Evolutionary conservation across 2,888 invertebrate genomes (phyloP).

Genomic region (Cataglyphis albicans): DNA sequence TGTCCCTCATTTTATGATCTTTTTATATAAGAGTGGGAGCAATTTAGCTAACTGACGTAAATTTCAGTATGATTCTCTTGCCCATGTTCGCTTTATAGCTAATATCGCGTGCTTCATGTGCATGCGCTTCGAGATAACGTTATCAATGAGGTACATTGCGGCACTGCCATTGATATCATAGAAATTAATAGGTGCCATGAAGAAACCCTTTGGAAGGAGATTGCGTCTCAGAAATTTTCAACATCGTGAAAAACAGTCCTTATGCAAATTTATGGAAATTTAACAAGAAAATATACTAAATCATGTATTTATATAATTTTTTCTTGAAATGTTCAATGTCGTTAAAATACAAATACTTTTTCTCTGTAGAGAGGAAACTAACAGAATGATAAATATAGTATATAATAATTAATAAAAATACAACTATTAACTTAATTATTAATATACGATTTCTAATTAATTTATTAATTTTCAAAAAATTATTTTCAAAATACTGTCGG

Average conservation of each 20-base stretch:
- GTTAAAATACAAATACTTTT: neutral
- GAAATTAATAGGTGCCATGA: slow-evolving; percentile 47
- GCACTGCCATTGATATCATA: slow-evolving; percentile 44
- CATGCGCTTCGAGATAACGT: slow-evolving; percentile 39
- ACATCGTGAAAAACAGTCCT: slow-evolving; percentile 8
- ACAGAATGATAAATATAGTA: neutral
- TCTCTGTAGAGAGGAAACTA: neutral
- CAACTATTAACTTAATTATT: neutral
- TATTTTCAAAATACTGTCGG: neutral
- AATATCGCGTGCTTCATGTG: slow-evolving; percentile 50
- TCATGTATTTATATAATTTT: neutral
- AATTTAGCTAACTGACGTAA: slow-evolving; percentile 33
- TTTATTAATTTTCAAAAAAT: neutral
- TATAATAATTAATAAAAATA: neutral
- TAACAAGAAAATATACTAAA: neutral
- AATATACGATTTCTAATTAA: neutral
- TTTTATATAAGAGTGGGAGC: slow-evolving; percentile 15
- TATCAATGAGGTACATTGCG: slow-evolving; percentile 46
- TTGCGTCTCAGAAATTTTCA: slow-evolving; percentile 40
- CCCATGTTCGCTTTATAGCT: slow-evolving; percentile 26
- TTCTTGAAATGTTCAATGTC: slow-evolving; percentile 25
- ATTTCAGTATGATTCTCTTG: slow-evolving; percentile 36
- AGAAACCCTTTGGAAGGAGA: slow-evolving; percentile 28
- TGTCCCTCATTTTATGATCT: slow-evolving; percentile 15
- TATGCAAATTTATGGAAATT: slow-evolving; percentile 33